Evolutionary conservation across 2,113 vertebrate species (phyloP).

Genomic region (Corynorhinus townsendii): DNA sequence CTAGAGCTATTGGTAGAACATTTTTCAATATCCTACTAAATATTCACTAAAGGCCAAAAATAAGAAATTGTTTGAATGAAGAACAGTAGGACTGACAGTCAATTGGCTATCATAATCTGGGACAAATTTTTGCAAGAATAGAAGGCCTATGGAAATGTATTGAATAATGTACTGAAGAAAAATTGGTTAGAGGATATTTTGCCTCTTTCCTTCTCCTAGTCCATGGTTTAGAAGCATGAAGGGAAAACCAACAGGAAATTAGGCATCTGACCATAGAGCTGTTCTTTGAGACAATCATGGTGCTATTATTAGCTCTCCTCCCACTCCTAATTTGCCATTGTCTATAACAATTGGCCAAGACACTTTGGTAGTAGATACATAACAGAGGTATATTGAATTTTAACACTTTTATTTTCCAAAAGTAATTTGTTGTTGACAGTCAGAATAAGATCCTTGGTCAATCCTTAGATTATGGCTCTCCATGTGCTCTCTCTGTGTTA

Average conservation of each 20-base stretch:
- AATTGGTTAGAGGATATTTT: not conserved
- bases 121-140: not conserved
- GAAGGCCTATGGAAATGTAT: not conserved
- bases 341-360: not conserved
- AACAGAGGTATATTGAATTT: not conserved
- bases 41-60: not conserved
- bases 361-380: not conserved
- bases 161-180: not conserved
- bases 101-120: not conserved
- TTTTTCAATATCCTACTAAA: not conserved
- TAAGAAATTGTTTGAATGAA: not conserved
- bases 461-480: constrained; percentile 42
- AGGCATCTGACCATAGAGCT: not conserved
- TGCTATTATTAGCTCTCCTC: not conserved
- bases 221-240: not conserved
- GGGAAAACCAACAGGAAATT: not conserved
- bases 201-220: not conserved
- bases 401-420: constrained; percentile 22
- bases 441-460: not conserved
- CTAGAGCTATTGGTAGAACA: not conserved
- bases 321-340: not conserved
- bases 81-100: not conserved
- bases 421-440: constrained; percentile 18
- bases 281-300: not conserved
- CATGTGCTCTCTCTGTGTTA: constrained; percentile 20